A percentile compares a stretch with the other conserved stretches of the same genome.
phyloP scores from a whole-genome alignment of 1,140 invertebrate species.

The Odontomachus brunneus region DNA sequence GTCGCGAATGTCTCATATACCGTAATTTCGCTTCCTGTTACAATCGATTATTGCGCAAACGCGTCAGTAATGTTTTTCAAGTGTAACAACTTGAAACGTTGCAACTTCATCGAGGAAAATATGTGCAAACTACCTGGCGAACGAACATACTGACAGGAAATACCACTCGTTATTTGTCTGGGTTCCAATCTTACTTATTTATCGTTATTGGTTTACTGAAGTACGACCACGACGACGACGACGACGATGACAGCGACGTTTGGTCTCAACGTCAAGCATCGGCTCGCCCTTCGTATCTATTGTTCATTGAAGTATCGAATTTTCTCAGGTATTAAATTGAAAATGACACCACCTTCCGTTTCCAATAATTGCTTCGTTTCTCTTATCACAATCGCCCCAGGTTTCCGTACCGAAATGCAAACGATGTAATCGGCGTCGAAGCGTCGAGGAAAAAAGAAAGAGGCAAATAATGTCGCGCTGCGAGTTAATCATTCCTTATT shows the following conservation, averaged over 20 bases:
- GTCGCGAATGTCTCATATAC: too few relatives aligned
- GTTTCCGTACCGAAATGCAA: not conserved
- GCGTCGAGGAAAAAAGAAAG: not conserved
- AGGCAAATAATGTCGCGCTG: not conserved
- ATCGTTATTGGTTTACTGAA: not conserved
- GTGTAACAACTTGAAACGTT: too few relatives aligned
- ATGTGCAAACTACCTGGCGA: too few relatives aligned
- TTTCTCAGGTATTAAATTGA: slow-evolving; percentile 19
- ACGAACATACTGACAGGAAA: not conserved
- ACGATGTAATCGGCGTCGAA: not conserved
- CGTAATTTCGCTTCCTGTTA: too few relatives aligned
- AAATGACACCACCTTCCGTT: not conserved
- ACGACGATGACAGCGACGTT: not conserved
- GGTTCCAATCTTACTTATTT: not conserved
- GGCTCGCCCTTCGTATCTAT: not conserved
- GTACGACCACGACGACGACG: not conserved
- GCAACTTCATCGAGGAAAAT: too few relatives aligned
- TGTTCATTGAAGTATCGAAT: slow-evolving; percentile 13
- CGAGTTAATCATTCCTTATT: not conserved
- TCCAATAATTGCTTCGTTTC: not conserved
- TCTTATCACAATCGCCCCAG: not conserved
- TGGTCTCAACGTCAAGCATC: not conserved
- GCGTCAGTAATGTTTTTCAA: too few relatives aligned
- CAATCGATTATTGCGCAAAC: too few relatives aligned
- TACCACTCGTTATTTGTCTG: not conserved